A percentile compares a stretch with the other conserved stretches of the same genome.
Evolutionary conservation across 2,113 vertebrate genomes (phyloP).

Genomic region (Parus major): DNA sequence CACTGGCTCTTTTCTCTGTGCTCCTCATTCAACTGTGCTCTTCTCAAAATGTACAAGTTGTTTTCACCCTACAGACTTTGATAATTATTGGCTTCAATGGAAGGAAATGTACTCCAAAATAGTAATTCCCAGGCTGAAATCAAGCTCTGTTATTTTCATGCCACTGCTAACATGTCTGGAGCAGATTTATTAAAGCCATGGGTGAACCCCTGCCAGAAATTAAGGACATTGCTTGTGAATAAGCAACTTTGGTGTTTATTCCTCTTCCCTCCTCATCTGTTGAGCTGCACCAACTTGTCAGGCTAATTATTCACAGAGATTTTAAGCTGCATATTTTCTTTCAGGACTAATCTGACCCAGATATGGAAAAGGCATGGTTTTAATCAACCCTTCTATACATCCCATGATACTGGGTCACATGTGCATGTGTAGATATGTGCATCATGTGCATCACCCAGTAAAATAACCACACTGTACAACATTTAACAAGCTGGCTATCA

Average conservation of each 20-base stretch:
- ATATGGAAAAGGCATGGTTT: conserved; percentile 58
- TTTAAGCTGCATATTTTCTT: conserved; percentile 52
- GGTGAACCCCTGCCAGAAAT: not conserved
- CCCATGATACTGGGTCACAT: conserved; percentile 33
- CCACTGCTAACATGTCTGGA: not conserved
- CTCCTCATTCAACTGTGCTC: not conserved
- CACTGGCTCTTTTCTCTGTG: not conserved
- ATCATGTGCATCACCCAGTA: not conserved
- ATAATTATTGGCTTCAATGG: not conserved
- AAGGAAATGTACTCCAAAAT: not conserved
- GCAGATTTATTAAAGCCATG: not conserved
- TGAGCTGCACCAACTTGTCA: conserved; percentile 16
- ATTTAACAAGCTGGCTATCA: not conserved
- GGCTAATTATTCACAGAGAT: conserved; percentile 52
- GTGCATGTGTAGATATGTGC: not conserved
- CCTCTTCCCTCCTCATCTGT: not conserved
- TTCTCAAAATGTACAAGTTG: not conserved
- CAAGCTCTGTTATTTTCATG: not conserved
- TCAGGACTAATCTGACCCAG: conserved; percentile 60
- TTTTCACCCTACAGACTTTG: not conserved
- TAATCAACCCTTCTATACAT: conserved; percentile 7
- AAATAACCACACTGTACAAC: not conserved
- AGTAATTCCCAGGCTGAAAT: not conserved
- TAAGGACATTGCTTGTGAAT: not conserved
- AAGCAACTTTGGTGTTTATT: not conserved